Percentiles rank a stretch among this genome's conserved stretches.
phyloP scores from a whole-genome alignment of 2,888 invertebrate genomes.

The Drosophila ezoana region DNA sequence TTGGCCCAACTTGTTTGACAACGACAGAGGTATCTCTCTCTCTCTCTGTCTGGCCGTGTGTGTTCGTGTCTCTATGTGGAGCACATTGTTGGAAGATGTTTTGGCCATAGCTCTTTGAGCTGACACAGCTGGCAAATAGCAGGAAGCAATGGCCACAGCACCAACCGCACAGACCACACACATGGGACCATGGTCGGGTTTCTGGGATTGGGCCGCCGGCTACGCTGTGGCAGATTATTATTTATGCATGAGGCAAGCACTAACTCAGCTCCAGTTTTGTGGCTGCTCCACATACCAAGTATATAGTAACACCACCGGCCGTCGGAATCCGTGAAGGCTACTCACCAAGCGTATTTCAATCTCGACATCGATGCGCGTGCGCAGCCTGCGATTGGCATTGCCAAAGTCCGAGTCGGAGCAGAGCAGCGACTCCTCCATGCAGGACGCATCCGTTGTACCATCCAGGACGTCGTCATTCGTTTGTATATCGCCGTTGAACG shows the following conservation, averaged over 20 bases:
- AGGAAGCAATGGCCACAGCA: slow-evolving; percentile 44
- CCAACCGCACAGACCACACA: slow-evolving; percentile 71
- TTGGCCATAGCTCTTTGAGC: slow-evolving; percentile 41
- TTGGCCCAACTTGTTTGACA: slow-evolving; percentile 53
- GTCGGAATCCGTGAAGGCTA: slow-evolving; percentile 55
- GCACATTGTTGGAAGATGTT: slow-evolving; percentile 49
- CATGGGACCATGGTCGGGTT: slow-evolving; percentile 48
- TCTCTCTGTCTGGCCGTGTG: slow-evolving; percentile 17
- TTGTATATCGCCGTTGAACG: slow-evolving; percentile 67
- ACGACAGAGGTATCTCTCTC: slow-evolving; percentile 30
- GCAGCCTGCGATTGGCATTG: slow-evolving; percentile 89
- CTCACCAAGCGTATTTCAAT: slow-evolving; percentile 95
- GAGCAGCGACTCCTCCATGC: slow-evolving; percentile 87
- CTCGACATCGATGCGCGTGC: slow-evolving; percentile 90
- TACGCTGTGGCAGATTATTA: slow-evolving; percentile 43
- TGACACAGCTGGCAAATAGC: slow-evolving; percentile 65
- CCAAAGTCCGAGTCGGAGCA: slow-evolving; percentile 92
- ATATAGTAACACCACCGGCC: not conserved
- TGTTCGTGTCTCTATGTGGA: slow-evolving; percentile 47
- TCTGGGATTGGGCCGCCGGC: slow-evolving; percentile 23
- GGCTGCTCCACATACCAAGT: slow-evolving; percentile 6
- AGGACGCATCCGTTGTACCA: slow-evolving; percentile 31
- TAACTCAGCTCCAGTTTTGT: slow-evolving; percentile 9
- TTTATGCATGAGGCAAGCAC: slow-evolving; percentile 64
- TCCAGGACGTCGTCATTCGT: slow-evolving; percentile 60